phyloP scores from a whole-genome alignment of 1,140 invertebrate species.

The Micrasema minimum region DNA sequence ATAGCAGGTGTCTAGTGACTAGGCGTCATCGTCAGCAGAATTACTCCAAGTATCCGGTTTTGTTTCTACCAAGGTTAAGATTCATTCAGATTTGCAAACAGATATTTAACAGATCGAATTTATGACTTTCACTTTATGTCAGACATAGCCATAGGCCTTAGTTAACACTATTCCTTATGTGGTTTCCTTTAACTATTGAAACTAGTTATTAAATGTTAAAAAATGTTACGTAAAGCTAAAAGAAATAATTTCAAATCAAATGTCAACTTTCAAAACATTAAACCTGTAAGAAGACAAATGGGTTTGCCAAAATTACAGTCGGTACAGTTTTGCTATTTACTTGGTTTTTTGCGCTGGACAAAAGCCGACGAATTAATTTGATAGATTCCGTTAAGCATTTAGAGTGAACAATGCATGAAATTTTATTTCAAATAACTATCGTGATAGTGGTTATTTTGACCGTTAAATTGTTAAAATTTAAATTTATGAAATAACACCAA shows the following conservation, averaged over 20 bases:
- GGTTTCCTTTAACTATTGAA: background rate
- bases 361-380: too few relatives aligned
- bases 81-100: conserved; percentile 15
- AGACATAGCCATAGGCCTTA: background rate
- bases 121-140: conserved; percentile 28
- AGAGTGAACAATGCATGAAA: too few relatives aligned
- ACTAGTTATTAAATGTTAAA: conserved; percentile 18
- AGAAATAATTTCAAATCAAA: conserved; percentile 23
- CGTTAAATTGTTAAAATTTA: too few relatives aligned
- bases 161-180: conserved; percentile 5
- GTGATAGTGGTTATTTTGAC: too few relatives aligned
- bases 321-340: too few relatives aligned
- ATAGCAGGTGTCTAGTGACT: conserved; percentile 3
- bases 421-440: too few relatives aligned
- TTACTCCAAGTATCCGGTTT: conserved; percentile 10
- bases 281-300: too few relatives aligned
- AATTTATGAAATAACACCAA: too few relatives aligned
- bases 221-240: conserved; percentile 18
- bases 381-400: too few relatives aligned
- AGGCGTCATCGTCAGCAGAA: background rate
- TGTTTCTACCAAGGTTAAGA: conserved; percentile 21
- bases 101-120: conserved; percentile 7
- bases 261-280: conserved; percentile 26
- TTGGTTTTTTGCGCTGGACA: too few relatives aligned
- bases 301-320: too few relatives aligned